Conservation (phyloP, 92 coral and sea anemone species). For the Scolanthus callimorphus region DNA sequence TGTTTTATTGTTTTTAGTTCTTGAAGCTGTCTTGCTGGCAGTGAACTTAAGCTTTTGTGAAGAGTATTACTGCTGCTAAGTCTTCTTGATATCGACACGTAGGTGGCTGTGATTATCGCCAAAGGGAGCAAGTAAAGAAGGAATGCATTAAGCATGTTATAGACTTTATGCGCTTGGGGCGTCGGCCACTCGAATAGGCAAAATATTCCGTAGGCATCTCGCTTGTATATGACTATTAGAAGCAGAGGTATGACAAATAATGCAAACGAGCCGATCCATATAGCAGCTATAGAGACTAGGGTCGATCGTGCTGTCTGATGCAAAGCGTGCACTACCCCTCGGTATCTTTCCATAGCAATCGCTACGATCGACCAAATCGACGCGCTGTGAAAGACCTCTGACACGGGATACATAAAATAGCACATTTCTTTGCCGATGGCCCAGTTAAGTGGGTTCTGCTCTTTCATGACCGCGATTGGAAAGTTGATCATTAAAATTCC, state of each 20-base stretch:
- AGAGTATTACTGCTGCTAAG: slow-evolving; percentile 19
- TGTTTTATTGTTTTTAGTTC: slow-evolving; percentile 18
- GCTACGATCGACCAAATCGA: slow-evolving; percentile 90
- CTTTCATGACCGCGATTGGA: slow-evolving; percentile 68
- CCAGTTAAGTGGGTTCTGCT: slow-evolving; percentile 63
- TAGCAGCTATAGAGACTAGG: slow-evolving; percentile 22
- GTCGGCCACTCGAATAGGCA: slow-evolving; percentile 76
- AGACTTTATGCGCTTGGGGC: slow-evolving; percentile 6
- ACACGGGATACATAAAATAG: slow-evolving; percentile 55
- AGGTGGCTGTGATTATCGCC: slow-evolving; percentile 30
- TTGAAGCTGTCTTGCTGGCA: slow-evolving; percentile 1
- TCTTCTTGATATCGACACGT: slow-evolving; percentile 26
- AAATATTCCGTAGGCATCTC: slow-evolving; percentile 15
- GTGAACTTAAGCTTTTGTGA: slow-evolving; percentile 19
- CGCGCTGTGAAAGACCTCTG: slow-evolving; percentile 79
- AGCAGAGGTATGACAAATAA: slow-evolving; percentile 58
- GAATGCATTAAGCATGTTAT: slow-evolving; percentile 14
- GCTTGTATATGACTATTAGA: slow-evolving; percentile 38
- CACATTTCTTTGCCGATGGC: slow-evolving; percentile 71
- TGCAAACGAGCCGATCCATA: slow-evolving; percentile 72
- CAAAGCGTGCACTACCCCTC: slow-evolving; percentile 6
- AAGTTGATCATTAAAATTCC: slow-evolving; percentile 59
- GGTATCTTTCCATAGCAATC: slow-evolving; percentile 74
- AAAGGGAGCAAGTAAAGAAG: slow-evolving; percentile 37
- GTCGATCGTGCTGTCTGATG: slow-evolving; percentile 8